Evolutionary conservation across 35 echinoderm and acorn worm genomes (phyloP), one percentile per base, ranked within the genome.

Genomic region (Apostichopus parvimensis): DNA sequence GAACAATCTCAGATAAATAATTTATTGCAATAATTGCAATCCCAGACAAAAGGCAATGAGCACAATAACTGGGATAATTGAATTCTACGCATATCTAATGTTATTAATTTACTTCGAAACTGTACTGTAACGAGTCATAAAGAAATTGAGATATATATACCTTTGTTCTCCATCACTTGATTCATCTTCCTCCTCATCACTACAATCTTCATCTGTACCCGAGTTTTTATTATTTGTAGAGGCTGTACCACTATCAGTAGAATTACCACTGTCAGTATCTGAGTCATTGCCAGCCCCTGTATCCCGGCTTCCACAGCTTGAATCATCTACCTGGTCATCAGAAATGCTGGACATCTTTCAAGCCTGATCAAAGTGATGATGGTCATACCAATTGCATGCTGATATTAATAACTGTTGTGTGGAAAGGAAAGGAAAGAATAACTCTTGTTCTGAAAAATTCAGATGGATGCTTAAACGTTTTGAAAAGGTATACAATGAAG

Each of bases 191-290:
- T 85, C 82, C 53, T 93, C 94, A 53, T 92, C 91, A 18, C 92
- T 91, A 83, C 62, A 91, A 2, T 79, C 92, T 3, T 80, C 11
- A 13, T 90, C 93, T 9, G 93, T 82, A 4, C 23, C 76, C 9
- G 89, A 70, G 87, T 61, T 73, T 14, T 64, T 90, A 58, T 81
- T 87, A 11, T 83, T 82, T n/a, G 82, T 84, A 15, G 90, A 86
- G 18, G 79, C 75, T 18, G 93, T 76, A 53, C 91, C 82, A 85
- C 71, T 93, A 85, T 96, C 93, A 25, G 95, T 94, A 24, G 93
- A 94, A 77, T 96, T 87, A 18, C 95, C 95, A 90, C 95, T 96
- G 79, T 96, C 95, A 1, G 93, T 91, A 77, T 96, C 92, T 6
- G 76, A 72, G 60, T 95, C 95, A 60, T 93, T 96, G 25, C 64